phyloP scores from a whole-genome alignment of 2,113 vertebrate genomes.

The Polypterus senegalus region DNA sequence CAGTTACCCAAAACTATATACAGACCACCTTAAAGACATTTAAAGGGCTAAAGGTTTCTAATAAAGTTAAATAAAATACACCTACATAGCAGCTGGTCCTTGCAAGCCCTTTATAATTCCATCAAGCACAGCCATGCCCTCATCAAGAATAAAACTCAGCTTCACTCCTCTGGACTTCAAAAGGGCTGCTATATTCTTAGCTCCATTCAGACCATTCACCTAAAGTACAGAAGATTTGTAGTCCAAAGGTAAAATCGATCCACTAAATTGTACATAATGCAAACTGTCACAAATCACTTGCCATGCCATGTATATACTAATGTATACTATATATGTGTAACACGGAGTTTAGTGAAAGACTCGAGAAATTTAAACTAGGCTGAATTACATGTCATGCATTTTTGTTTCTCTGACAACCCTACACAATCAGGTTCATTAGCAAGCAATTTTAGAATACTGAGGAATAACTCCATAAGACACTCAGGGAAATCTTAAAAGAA shows the following conservation, averaged over 20 bases:
- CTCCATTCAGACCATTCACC: constrained; percentile 62
- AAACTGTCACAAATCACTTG: background rate
- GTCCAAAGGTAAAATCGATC: background rate
- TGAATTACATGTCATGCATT: no score
- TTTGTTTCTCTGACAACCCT: no score
- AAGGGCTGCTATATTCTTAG: constrained; percentile 54
- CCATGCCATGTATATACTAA: background rate
- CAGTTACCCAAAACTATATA: background rate
- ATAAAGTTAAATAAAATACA: constrained; percentile 7
- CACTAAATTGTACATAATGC: background rate
- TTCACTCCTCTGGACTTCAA: constrained; percentile 58
- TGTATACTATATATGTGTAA: no score
- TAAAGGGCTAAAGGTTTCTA: background rate
- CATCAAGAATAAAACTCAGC: constrained; percentile 72
- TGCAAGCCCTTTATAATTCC: constrained; percentile 50
- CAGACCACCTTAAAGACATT: background rate
- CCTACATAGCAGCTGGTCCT: constrained; percentile 76
- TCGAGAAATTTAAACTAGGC: no score
- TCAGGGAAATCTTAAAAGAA: no score
- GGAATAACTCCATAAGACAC: no score
- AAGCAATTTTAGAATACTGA: no score
- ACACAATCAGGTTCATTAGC: no score
- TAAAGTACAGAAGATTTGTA: constrained; percentile 25
- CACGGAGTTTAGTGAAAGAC: no score
- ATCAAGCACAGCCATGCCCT: constrained; percentile 59